Conservation (phyloP, 2,113 vertebrate genomes). For the Aplodontia rufa region DNA sequence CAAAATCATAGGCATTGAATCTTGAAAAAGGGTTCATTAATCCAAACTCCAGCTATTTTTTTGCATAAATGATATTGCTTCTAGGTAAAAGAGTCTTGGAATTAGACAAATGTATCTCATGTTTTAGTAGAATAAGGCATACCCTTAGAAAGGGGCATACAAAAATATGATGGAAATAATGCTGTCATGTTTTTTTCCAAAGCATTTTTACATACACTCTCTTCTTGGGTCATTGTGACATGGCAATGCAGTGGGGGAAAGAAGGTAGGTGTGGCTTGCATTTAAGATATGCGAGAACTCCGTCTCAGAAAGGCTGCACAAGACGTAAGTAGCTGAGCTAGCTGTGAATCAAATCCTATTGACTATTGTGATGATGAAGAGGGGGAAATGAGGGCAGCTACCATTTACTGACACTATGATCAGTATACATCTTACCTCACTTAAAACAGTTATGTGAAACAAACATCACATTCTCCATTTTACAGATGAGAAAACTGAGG, state of each 20-base stretch:
- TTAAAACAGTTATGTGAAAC: background rate
- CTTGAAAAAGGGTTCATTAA: background rate
- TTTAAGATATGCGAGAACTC: background rate
- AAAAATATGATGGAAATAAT: background rate
- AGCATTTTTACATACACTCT: background rate
- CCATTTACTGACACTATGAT: background rate
- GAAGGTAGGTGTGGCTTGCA: background rate
- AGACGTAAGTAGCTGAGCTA: background rate
- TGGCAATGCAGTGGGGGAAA: background rate
- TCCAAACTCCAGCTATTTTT: background rate
- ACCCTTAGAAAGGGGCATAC: background rate
- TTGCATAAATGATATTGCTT: background rate
- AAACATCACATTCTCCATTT: background rate
- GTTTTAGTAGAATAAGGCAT: background rate
- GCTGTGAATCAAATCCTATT: background rate
- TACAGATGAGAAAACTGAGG: background rate
- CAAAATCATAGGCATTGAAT: background rate
- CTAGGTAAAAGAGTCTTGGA: background rate
- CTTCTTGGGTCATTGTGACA: background rate
- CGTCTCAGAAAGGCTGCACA: background rate
- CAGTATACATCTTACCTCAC: background rate
- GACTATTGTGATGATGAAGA: background rate
- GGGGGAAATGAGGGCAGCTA: background rate
- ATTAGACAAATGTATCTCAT: background rate
- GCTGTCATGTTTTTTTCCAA: background rate